Evolutionary conservation across 2,888 invertebrate species (phyloP), one percentile per base, ranked within the genome.

Genomic region (Loripinus fragilis): DNA sequence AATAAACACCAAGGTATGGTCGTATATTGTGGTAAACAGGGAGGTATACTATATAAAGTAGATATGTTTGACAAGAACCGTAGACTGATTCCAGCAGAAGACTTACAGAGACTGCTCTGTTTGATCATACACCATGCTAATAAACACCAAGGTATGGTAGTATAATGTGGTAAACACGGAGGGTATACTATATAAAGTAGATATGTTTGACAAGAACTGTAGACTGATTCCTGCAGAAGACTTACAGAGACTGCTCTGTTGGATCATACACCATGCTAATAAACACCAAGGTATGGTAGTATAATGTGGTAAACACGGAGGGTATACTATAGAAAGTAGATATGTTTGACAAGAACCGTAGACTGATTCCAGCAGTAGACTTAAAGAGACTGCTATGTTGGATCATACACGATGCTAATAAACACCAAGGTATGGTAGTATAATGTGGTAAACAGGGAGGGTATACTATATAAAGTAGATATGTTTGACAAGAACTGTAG

Each of bases 81-180:
- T 68, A 91, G 93, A 75, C 86, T 94, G 3, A 86, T 94, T 35
- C 87, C 92, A 38, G 92, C 94, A 0, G 83, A 89, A 33, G 87
- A 88, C 23, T 88, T 94, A 71, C 94, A 94, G 85, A 87, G 92
- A 78, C 93, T 93, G 76, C 85, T 94, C 55, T 87, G 94, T 69
- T 94, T 93, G 93, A 94, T 94, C 66, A 87, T 94, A 15, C 89
- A 92, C 25, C 94, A 94, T 89, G 94, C 94, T 17, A 91, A 92
- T 33, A 85, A 87, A 66, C 89, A 92, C 72, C 72, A 83, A 81
- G 92, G 94, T 94, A 86, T 28, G 60, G 15, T 38, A n/a, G n/a
- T 38, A 8, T 38, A 38, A 38, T 38, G 38, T 8, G 50, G 94
- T 94, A 23, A 90, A 92, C 81, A 90, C 93, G 33, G 91, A 70